A percentile compares a stretch with the other conserved stretches of the same genome.
Evolutionary conservation across 2,113 vertebrate genomes (phyloP).

Genomic region (Dolichotis patagonum): DNA sequence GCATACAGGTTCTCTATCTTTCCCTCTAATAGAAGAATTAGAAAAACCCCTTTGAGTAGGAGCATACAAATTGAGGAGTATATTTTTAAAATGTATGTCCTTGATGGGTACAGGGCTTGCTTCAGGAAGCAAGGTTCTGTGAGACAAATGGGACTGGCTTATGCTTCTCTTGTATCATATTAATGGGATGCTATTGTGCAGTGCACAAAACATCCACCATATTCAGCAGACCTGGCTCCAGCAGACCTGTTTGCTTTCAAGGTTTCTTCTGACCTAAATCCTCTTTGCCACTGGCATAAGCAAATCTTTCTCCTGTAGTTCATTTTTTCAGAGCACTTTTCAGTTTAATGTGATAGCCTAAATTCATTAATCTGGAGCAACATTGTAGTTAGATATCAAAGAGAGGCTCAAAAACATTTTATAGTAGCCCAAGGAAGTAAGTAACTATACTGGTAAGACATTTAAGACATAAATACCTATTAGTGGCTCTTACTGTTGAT

Average conservation of each 20-base stretch:
- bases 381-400: background rate
- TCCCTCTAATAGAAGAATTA: background rate
- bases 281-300: background rate
- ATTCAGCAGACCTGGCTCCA: background rate
- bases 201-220: too few relatives aligned
- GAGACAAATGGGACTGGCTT: background rate
- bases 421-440: background rate
- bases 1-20: background rate
- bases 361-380: background rate
- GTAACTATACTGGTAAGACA: background rate
- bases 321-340: background rate
- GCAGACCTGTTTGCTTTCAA: background rate
- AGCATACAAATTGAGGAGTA: background rate
- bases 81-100: background rate
- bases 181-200: background rate
- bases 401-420: background rate
- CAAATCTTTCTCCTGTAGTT: background rate
- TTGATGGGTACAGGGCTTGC: background rate
- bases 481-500: background rate
- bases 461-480: constrained; percentile 20
- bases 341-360: background rate
- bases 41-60: background rate
- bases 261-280: background rate
- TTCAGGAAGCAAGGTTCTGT: background rate
- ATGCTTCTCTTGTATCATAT: background rate